Conservation (phyloP, 2,113 vertebrate species). For the Ia io region DNA sequence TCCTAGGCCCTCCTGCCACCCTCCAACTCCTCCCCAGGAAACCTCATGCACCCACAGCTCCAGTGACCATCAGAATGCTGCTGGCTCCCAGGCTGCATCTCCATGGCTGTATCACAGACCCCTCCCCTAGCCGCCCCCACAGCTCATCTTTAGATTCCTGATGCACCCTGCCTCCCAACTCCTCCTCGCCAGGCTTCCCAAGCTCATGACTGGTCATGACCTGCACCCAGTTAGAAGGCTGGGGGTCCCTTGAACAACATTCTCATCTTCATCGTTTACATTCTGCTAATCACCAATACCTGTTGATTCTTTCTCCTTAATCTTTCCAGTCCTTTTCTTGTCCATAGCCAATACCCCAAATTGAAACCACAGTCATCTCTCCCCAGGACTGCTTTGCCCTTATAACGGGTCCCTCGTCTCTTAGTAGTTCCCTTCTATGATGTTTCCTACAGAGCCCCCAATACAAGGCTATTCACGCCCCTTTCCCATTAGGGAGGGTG, state of each 20-base stretch:
- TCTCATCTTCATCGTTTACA: neutral
- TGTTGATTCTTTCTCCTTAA: neutral
- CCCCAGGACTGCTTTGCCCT: neutral
- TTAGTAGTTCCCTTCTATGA: neutral
- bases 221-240: neutral
- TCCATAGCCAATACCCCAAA: neutral
- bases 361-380: neutral
- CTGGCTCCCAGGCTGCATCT: neutral
- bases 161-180: too few species aligned
- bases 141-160: neutral
- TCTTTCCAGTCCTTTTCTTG: neutral
- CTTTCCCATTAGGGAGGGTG: neutral
- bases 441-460: neutral
- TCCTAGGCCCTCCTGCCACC: neutral
- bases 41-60: neutral
- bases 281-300: neutral
- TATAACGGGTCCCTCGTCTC: neutral
- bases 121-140: neutral
- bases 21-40: neutral
- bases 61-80: neutral
- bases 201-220: fast-evolving
- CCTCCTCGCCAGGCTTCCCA: neutral
- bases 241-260: neutral
- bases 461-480: neutral
- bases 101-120: neutral